Conservation (phyloP, 2,113 vertebrate species). For the Alouatta palliata region DNA sequence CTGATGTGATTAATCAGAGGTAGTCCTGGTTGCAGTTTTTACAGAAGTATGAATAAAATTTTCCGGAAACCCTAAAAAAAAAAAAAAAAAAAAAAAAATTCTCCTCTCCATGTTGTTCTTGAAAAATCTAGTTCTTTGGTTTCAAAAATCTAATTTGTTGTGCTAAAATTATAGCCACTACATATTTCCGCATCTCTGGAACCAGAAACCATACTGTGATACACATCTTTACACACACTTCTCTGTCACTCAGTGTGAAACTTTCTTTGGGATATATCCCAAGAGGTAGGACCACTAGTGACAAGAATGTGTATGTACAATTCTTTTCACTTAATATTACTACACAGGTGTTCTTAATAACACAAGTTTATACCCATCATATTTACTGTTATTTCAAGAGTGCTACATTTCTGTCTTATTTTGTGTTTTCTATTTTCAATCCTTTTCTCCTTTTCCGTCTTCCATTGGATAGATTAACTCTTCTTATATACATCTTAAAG, state of each 20-base stretch:
- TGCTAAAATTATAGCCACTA: not conserved
- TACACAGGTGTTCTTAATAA: not conserved
- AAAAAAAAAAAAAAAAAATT: not conserved
- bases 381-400: not conserved
- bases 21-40: no score
- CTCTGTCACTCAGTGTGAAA: constrained; percentile 6
- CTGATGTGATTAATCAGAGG: no score
- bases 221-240: not conserved
- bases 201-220: not conserved
- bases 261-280: constrained; percentile 44
- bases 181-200: not conserved
- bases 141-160: not conserved
- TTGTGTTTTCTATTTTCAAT: not conserved
- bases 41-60: no score
- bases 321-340: not conserved
- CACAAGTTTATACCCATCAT: not conserved
- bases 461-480: not conserved
- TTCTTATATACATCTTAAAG: not conserved
- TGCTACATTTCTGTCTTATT: not conserved
- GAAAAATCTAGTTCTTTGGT: not conserved
- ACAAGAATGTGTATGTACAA: not conserved
- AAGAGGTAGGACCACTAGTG: not conserved
- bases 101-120: not conserved
- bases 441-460: not conserved
- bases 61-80: not conserved